Conservation (phyloP, 1,140 invertebrate species). For the Cyclargus thomasi region DNA sequence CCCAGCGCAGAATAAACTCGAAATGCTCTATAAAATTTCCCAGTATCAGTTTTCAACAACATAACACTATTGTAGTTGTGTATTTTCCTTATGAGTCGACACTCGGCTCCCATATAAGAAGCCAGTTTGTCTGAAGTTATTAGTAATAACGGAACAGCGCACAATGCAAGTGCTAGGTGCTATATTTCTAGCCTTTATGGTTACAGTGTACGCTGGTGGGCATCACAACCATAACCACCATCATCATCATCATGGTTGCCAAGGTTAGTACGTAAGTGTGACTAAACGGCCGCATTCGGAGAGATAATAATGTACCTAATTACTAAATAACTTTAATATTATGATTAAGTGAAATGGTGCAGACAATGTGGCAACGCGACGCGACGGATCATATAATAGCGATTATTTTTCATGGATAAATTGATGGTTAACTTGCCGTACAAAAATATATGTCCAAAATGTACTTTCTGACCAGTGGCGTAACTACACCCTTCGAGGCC, state of each 20-base stretch:
- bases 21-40: neutral
- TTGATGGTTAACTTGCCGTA: no score
- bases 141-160: neutral
- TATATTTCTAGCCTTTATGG: neutral
- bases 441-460: no score
- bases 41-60: neutral
- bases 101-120: neutral
- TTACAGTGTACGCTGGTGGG: neutral
- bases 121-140: neutral
- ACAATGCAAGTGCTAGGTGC: neutral
- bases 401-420: no score
- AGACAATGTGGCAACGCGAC: no score
- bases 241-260: neutral
- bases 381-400: no score
- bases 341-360: no score
- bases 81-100: constrained; percentile 8
- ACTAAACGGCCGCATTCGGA: neutral
- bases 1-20: neutral
- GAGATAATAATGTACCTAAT: no score
- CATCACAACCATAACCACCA: neutral
- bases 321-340: neutral
- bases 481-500: no score
- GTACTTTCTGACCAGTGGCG: no score
- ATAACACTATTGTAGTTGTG: neutral
- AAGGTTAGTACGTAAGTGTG: neutral